phyloP scores from a whole-genome alignment of 2,113 vertebrate genomes.

The Seriola quinqueradiata region DNA sequence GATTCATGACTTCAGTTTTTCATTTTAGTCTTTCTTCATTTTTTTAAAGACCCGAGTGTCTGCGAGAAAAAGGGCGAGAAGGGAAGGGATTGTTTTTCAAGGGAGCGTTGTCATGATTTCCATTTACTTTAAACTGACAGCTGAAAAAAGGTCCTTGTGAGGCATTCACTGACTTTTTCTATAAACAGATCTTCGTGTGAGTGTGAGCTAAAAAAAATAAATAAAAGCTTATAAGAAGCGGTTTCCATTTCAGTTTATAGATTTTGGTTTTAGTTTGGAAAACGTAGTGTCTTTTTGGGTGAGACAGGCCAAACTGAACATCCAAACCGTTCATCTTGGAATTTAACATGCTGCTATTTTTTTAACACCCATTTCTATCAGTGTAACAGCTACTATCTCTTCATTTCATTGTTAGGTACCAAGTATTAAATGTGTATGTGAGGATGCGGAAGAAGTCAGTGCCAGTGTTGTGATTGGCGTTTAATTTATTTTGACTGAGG shows the following conservation, averaged over 20 bases:
- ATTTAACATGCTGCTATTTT: constrained; percentile 70
- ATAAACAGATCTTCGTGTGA: constrained; percentile 10
- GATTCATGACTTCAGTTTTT: constrained; percentile 24
- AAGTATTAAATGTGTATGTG: constrained; percentile 46
- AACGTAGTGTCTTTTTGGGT: not conserved
- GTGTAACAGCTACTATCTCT: constrained; percentile 18
- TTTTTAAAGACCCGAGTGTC: constrained; percentile 21
- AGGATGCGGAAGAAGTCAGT: constrained; percentile 27
- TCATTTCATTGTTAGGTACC: constrained; percentile 62
- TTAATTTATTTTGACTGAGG: constrained; percentile 49
- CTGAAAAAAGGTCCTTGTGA: constrained; percentile 26
- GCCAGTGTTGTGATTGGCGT: constrained; percentile 47
- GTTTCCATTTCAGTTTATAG: not conserved
- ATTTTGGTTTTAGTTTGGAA: constrained; percentile 3
- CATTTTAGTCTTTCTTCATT: constrained; percentile 20
- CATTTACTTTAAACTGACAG: constrained; percentile 38
- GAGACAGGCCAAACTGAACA: constrained; percentile 42
- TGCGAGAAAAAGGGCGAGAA: not conserved
- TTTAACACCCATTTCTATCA: constrained; percentile 30
- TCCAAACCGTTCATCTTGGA: constrained; percentile 15
- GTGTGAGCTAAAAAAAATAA: constrained; percentile 3
- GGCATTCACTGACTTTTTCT: constrained; percentile 37
- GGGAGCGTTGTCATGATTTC: not conserved
- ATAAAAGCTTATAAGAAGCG: not conserved
- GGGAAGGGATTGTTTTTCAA: not conserved